Evolutionary conservation across 2,113 vertebrate genomes (phyloP), one percentile per base, ranked within the genome.

Genomic region (Sebastes fasciatus): DNA sequence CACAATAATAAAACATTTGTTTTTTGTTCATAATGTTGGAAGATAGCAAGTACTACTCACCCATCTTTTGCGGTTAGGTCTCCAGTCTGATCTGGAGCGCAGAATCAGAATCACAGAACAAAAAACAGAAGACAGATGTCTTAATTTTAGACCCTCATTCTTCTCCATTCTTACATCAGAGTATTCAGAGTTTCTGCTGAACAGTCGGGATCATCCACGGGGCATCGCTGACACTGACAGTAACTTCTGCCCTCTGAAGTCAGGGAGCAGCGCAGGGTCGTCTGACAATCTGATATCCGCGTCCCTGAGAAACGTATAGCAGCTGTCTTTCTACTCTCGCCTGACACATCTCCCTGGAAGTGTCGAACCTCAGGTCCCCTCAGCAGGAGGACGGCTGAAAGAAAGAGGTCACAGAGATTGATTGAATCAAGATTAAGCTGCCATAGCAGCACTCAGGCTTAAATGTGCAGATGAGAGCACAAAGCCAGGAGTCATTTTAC

Each of bases 351-450:
- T 79, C 82, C 63, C 58, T 79, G 70, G 64, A 77, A 91, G 79
- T 70, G 73, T 12, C 17, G 26, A 43, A 80, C 84, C 79, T 73
- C 64, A 63, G 78, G 91, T 84, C 74, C 66, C 86, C 8, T 79
- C 61, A 4, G 82, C 66, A 70, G 64, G 63, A 83, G 58, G 79
- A 62, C 8, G 74, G 69, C 71, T 86, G 76, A 63, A 73, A 91
- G 86, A 91, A 92, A 62, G 72, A 86, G 91, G 90, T 93, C 89
- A 90, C 62, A 68, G 88, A 93, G 85, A 91, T 89, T 83, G 89
- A 92, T 83, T 82, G 84, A 88, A 83, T 91, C 77, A 73, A 91
- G 86, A 92, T 93, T 75, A 88, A 91, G 86, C 86, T 84, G 79
- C 83, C 80, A 66, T 55, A 46, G 89, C 79, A 48, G 78, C 81